A percentile compares a stretch with the other conserved stretches of the same genome.
phyloP scores from a whole-genome alignment of 2,888 invertebrate species.

The Thereva nobilitata region DNA sequence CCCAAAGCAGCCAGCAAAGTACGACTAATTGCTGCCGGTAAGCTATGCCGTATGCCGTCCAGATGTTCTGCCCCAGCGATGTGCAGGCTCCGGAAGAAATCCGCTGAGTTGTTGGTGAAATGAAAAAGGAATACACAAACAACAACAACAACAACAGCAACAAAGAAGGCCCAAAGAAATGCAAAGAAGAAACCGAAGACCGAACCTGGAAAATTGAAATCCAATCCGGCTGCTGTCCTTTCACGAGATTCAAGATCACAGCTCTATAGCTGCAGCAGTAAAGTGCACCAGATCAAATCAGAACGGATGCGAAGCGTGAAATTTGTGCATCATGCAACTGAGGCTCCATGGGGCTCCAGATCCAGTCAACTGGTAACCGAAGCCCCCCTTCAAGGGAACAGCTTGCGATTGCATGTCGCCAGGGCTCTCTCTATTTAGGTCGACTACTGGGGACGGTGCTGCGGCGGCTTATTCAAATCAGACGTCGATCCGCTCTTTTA shows the following conservation, averaged over 20 bases:
- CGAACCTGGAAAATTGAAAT: not conserved
- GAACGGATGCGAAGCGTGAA: conserved; percentile 6
- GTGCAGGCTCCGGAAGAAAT: no score
- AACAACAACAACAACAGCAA: no score
- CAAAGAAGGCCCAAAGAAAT: not conserved
- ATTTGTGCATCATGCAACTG: conserved; percentile 18
- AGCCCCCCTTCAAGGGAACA: conserved; percentile 9
- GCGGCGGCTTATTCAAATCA: conserved; percentile 14
- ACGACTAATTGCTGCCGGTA: no score
- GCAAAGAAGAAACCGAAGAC: not conserved
- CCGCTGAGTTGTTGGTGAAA: no score
- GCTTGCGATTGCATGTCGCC: conserved; percentile 2
- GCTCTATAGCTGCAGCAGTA: not conserved
- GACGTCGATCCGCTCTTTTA: not conserved
- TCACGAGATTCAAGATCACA: conserved; percentile 9
- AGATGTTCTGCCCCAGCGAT: no score
- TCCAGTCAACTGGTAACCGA: conserved; percentile 19
- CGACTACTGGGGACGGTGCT: conserved; percentile 3
- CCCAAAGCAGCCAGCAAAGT: no score
- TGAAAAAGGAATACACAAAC: no score
- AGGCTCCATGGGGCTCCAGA: no score
- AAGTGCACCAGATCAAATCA: conserved; percentile 14
- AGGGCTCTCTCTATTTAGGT: conserved; percentile 1
- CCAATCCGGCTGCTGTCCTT: conserved; percentile 13
- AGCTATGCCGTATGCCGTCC: no score